Base-by-base conservation (phyloP, 2,888 invertebrate genomes). In the Hemicrepidius hirtus region DNA sequence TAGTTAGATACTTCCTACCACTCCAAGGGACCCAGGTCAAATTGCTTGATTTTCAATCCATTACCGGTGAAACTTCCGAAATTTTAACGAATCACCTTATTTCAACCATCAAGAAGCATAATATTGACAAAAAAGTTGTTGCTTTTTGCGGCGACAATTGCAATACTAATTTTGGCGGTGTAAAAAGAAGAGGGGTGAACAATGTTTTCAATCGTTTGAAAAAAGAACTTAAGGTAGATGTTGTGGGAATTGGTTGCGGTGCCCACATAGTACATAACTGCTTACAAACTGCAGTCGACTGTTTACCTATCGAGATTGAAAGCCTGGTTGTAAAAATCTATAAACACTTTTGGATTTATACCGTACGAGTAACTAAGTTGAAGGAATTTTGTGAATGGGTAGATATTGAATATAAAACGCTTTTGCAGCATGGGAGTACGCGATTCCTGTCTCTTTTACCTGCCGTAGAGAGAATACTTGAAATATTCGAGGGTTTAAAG, bases 141-240 rank as follows among this genome's bases (percentile, higher is more conserved):
- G 67, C 35, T 0, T 57, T 67, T 50, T 66, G 46, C 6, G 71
- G 50, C 1, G 62, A 71, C 24, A 71, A 71, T 13, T 46, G 50
- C 16, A 60, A 59, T 40, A 71, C 60, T 1, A 57, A 71, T 32
- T 67, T 71, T 35, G 67, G 71, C 10, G 67, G 71, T 4, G 21
- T 18, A 10, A 20, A 72, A 13, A 68, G 68, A 57, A 41, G 35
- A 55, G 72, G 72, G 3, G 12, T 16, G 63, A 68, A 63, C 21
- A 72, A 72, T 55, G 64, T 72, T 18, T 72, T 55, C 40, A 24
- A 3, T 63, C 18, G 5, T 21, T 13, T 68, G 10, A 72, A 68
- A 41, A 12, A 59, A 4, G 20, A 46, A 5, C 10, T 72, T n/a
- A 50, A 20, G 16, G 16, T 32, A 13, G 13, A 24, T 16, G 57